Conservation (phyloP, 2,888 invertebrate genomes). For the Matsumyia berberina region DNA sequence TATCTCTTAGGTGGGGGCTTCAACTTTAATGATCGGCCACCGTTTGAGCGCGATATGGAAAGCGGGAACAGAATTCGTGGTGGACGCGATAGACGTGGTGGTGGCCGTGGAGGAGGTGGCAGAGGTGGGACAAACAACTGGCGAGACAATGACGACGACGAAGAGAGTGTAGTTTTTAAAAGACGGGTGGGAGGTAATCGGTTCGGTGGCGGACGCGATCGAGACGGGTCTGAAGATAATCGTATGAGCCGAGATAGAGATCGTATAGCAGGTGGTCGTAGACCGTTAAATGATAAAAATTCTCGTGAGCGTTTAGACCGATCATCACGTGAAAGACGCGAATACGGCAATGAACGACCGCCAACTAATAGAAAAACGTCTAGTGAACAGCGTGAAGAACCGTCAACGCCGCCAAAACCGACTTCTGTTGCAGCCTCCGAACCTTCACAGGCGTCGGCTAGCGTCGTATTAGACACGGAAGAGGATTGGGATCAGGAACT, state of each 20-base stretch:
- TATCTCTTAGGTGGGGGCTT: slow-evolving; percentile 57
- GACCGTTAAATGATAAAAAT: slow-evolving; percentile 55
- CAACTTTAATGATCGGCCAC: slow-evolving; percentile 74
- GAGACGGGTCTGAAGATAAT: slow-evolving; percentile 77
- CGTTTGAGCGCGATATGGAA: slow-evolving; percentile 77
- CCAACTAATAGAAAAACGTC: slow-evolving; percentile 53
- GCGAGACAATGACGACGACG: slow-evolving; percentile 82
- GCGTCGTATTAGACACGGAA: slow-evolving; percentile 80
- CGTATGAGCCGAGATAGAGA: slow-evolving; percentile 66
- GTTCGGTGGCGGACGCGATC: slow-evolving; percentile 80
- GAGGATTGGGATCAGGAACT: slow-evolving; percentile 83
- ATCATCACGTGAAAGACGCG: slow-evolving; percentile 66
- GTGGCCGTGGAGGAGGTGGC: slow-evolving; percentile 78
- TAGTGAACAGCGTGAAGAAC: slow-evolving; percentile 64
- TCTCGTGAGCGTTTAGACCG: slow-evolving; percentile 72
- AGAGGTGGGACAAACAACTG: slow-evolving; percentile 80
- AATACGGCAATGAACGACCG: slow-evolving; percentile 66
- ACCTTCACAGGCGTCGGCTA: not conserved
- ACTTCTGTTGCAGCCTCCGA: slow-evolving; percentile 38
- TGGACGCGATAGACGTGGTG: slow-evolving; percentile 76
- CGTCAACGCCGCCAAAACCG: slow-evolving; percentile 73
- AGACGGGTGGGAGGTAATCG: slow-evolving; percentile 79
- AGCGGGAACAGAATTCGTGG: slow-evolving; percentile 68
- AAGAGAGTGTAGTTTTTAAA: slow-evolving; percentile 79
- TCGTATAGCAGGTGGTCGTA: slow-evolving; percentile 39